Base-by-base conservation (phyloP, 2,113 vertebrate genomes). In the Strix uralensis region DNA sequence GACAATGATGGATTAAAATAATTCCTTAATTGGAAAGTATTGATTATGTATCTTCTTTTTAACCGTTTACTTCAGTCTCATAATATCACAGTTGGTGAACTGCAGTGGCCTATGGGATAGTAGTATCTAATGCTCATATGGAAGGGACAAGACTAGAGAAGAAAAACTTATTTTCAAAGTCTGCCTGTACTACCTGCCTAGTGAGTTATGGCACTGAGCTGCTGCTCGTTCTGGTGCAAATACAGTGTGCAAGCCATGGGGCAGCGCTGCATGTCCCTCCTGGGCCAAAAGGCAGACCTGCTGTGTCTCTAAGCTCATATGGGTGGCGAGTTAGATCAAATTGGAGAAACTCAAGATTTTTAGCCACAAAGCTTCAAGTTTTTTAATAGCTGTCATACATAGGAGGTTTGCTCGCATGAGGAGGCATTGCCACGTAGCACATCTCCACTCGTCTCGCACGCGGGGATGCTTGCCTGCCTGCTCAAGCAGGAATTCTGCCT, bases 361-460 rank as follows among this genome's bases (percentile, higher is more conserved):
- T 36, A 46, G 21, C 49, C 0, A 1, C 66, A 21, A 40, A 47
- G 42, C 23, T 75, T 57, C 3, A 47, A 4, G 29, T 9, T 0
- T 46, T 7, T 32, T 22, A 17, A 16, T 20, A 40, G 30, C 19
- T 84, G 63, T 61, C 36, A 14, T 15, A 7, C 2, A 0, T 9
- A 10, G 2, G 11, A n/a, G 46, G 14, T 12, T 38, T 46, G 38
- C 63, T 16, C 22, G 61, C 19, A 11, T 1, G 47, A 55, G 58
- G 46, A 27, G 42, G 22, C 36, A 7, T 62, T 36, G 11, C n/a
- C 47, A 10, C 2, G 1, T 13, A 6, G 30, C 1, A 0, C n/a
- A 38, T 30, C 42, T 51, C 58, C 29, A 14, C 36, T 34, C 20
- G 34, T 13, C 20, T 30, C 5, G 2, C 20, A 19, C 11, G 3